Evolutionary conservation across 2,797 vertebrate species (phyloP).

Genomic region (Pterois miles): DNA sequence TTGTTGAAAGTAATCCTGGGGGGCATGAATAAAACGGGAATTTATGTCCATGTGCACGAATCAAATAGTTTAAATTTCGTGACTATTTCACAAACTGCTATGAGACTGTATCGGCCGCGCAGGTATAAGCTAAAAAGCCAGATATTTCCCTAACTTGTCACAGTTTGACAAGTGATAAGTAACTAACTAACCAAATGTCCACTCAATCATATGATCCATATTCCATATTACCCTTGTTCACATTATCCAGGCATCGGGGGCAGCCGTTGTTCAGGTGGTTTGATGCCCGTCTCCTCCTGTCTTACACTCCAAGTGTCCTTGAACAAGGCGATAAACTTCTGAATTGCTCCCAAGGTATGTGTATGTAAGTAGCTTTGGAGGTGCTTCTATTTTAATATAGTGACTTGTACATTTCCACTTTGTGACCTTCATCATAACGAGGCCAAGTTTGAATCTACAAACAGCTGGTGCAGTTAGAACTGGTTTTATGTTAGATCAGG

Average conservation of each 20-base stretch:
- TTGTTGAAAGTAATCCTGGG: fast-evolving
- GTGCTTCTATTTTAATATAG: neutral
- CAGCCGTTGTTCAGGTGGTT: neutral
- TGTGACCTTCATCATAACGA: neutral
- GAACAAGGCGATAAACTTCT: neutral
- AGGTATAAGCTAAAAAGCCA: neutral
- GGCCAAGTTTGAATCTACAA: neutral
- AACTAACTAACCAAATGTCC: neutral
- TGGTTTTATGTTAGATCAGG: neutral
- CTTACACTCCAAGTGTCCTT: neutral
- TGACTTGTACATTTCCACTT: neutral
- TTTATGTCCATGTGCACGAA: no score
- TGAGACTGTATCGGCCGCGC: no score
- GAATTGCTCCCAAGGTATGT: neutral
- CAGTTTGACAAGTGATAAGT: neutral
- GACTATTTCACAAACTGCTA: no score
- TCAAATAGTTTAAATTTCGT: no score
- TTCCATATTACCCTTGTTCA: neutral
- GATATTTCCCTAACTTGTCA: neutral
- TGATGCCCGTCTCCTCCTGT: fast-evolving
- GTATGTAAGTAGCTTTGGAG: neutral
- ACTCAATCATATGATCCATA: neutral
- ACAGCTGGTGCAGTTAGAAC: neutral
- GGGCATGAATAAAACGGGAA: no score
- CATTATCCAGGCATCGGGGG: neutral